Evolutionary conservation across 2,113 vertebrate species (phyloP), one percentile per base, ranked within the genome.

Genomic region (Rafetus swinhoei): DNA sequence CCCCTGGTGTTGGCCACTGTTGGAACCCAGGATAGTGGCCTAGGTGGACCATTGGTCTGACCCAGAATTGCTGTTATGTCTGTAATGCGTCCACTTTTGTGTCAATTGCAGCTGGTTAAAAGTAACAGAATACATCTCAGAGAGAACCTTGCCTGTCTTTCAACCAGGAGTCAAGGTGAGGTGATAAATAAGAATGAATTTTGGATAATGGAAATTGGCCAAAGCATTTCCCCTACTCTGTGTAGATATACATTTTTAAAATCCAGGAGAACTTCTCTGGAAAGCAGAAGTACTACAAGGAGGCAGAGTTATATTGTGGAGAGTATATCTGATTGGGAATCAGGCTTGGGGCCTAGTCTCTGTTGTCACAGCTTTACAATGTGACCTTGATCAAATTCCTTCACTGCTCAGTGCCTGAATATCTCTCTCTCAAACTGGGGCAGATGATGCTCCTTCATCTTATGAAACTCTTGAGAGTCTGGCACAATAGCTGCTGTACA

Each of bases 131-230:
- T 98, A 99, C 95, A 98, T 99, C 91, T 90, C 86, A 0, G 99
- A 99, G 94, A 98, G 97, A 96, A 99, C 99, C 95, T 97, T 99
- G 65, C 99, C 99, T 7, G 96, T 98, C 12, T 97, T 99, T 95
- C 99, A 99, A 2, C 98, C 98, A 7, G 99, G 99, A 95, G 95
- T 98, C 91, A 99, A 99, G 99, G 99, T 99, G 87, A 97, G 96
- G 89, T 86, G 94, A 5, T 32, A 32, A 50, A 45, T 32, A 59
- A 72, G 25, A 32, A 60, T 80, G 27, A n/a, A 16, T 89, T 90
- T 88, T 45, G 74, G 79, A 7, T 7, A 4, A 56, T 10, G 82
- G n/a, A 90, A 88, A 55, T 84, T 69, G 9, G 13, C 1, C 2
- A 88, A 82, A 93, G 50, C 4, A 16, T 76, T 1, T 56, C 76